These are phyloP conservation scores for Nansenia antarctica DNA, from an alignment of 2,113 vertebrate species.

Conservation along the genomic window DNA sequence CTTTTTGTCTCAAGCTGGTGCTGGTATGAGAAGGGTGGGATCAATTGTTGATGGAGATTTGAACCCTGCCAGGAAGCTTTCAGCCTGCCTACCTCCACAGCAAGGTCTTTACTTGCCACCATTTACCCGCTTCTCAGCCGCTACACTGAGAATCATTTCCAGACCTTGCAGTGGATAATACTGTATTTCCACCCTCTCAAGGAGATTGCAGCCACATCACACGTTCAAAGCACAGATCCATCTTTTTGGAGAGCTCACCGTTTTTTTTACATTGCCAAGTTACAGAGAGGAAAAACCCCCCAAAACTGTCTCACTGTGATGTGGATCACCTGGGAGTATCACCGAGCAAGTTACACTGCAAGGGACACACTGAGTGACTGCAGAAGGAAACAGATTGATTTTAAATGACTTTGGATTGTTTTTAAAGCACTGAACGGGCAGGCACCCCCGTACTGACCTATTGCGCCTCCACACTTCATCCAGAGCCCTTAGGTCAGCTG, in stretches of 20 bases:
- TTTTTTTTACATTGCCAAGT: neutral
- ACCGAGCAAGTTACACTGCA: neutral
- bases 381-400: no score
- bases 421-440: no score
- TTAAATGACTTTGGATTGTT: no score
- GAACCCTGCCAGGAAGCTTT: constrained; percentile 1
- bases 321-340: no score
- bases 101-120: neutral
- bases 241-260: neutral
- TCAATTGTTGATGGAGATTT: neutral
- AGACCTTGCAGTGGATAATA: no score
- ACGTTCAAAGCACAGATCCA: neutral
- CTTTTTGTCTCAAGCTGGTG: neutral
- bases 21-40: neutral
- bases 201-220: neutral
- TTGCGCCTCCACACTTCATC: no score
- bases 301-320: neutral
- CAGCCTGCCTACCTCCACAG: neutral
- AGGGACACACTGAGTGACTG: neutral
- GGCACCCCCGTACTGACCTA: no score
- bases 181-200: no score
- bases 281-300: neutral
- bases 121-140: no score
- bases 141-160: no score
- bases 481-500: no score